Percentiles rank a stretch among this genome's conserved stretches.
Evolutionary conservation across 2,113 vertebrate species (phyloP).

Genomic region (Salvator merianae): DNA sequence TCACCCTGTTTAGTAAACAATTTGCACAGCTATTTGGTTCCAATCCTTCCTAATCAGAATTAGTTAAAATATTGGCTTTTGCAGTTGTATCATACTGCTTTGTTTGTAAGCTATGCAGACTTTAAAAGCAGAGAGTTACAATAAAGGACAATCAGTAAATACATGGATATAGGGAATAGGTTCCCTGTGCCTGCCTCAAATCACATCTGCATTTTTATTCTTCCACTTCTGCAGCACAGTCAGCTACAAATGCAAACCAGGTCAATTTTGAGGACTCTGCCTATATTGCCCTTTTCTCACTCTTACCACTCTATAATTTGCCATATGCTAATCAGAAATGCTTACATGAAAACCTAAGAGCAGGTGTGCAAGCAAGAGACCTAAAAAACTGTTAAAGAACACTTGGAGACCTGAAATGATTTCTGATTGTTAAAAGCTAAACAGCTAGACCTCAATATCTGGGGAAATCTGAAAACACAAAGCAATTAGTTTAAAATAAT

Average conservation of each 20-base stretch:
- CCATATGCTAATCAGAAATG: background rate
- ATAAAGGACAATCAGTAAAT: background rate
- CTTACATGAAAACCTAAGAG: background rate
- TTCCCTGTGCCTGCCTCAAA: background rate
- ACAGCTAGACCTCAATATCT: background rate
- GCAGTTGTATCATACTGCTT: background rate
- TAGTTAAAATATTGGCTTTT: background rate
- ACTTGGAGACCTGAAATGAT: background rate
- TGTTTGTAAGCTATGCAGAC: background rate
- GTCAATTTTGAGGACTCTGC: background rate
- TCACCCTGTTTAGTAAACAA: background rate
- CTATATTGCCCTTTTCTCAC: background rate
- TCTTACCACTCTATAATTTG: background rate
- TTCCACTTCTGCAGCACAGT: background rate
- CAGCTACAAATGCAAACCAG: background rate
- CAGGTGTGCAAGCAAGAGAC: background rate
- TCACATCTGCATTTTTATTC: background rate
- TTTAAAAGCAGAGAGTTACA: background rate
- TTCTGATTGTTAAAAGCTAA: background rate
- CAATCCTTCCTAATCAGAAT: background rate
- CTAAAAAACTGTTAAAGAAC: background rate
- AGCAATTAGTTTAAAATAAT: too few species aligned
- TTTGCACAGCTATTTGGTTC: background rate
- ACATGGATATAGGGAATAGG: background rate
- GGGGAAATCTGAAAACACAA: too few species aligned